These are phyloP conservation scores for Tetragonula clypearis DNA, from an alignment of 1,140 invertebrate species.

Conservation along the genomic window DNA sequence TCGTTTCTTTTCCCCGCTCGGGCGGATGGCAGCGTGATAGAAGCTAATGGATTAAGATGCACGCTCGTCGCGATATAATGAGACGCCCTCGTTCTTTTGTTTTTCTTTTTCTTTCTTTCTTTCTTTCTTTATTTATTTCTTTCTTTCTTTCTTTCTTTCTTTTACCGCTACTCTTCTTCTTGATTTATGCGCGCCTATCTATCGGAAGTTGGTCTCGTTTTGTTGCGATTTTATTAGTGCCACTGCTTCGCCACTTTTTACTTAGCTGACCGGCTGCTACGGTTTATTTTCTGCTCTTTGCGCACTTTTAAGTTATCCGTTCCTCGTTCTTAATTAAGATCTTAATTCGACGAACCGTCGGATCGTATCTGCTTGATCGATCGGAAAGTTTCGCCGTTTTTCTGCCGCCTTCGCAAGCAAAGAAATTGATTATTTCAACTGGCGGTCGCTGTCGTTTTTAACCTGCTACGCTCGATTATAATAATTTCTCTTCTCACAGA, in stretches of 20 bases:
- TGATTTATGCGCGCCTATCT: slow-evolving; percentile 14
- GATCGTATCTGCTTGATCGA: background rate
- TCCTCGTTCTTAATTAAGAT: background rate
- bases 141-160: too few relatives aligned
- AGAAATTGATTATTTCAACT: background rate
- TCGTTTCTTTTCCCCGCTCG: background rate
- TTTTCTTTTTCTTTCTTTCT: background rate
- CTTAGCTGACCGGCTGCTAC: too few relatives aligned
- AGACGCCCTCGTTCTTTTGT: background rate
- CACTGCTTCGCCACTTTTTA: background rate
- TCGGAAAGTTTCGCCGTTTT: background rate
- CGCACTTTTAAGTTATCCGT: background rate
- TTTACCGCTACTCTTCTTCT: background rate
- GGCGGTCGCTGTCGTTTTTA: background rate
- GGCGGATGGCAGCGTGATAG: background rate
- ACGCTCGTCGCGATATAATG: slow-evolving; percentile 29
- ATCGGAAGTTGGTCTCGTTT: slow-evolving; percentile 17
- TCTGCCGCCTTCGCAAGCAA: background rate
- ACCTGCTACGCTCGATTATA: background rate
- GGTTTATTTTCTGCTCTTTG: background rate
- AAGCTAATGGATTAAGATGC: slow-evolving; percentile 39
- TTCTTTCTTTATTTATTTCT: too few relatives aligned
- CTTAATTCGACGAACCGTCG: background rate
- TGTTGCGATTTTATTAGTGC: slow-evolving; percentile 1
- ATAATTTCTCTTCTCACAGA: too few relatives aligned